phyloP scores from a whole-genome alignment of 2,113 vertebrate species.

The Pterocles burchelli region DNA sequence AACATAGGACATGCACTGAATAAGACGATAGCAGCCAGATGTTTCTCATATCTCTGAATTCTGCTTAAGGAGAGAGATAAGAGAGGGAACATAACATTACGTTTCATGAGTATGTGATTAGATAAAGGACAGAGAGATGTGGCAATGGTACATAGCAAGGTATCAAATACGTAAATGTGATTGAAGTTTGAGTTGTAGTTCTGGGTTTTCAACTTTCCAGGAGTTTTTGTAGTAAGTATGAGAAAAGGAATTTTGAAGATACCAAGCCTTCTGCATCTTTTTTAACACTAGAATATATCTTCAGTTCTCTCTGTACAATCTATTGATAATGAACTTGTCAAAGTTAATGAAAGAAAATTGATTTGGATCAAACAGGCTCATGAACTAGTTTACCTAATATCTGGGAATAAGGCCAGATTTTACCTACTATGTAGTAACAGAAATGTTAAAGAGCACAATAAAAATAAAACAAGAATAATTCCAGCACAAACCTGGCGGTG shows the following conservation, averaged over 20 bases:
- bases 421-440: neutral
- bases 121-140: neutral
- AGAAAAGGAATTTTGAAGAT: neutral
- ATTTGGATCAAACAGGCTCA: neutral
- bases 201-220: neutral
- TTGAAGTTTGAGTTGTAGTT: neutral
- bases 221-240: neutral
- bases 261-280: neutral
- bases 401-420: constrained; percentile 20
- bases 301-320: neutral
- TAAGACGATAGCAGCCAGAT: neutral
- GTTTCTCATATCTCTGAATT: neutral
- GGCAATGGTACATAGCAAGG: neutral
- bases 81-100: neutral
- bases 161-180: neutral
- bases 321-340: neutral
- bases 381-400: neutral
- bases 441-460: constrained; percentile 10
- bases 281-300: neutral
- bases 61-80: neutral
- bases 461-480: constrained; percentile 10
- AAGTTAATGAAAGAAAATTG: neutral
- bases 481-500: neutral
- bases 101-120: neutral
- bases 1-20: neutral